Evolutionary conservation across 2,113 vertebrate species (phyloP).

Genomic region (Panurus biarmicus): DNA sequence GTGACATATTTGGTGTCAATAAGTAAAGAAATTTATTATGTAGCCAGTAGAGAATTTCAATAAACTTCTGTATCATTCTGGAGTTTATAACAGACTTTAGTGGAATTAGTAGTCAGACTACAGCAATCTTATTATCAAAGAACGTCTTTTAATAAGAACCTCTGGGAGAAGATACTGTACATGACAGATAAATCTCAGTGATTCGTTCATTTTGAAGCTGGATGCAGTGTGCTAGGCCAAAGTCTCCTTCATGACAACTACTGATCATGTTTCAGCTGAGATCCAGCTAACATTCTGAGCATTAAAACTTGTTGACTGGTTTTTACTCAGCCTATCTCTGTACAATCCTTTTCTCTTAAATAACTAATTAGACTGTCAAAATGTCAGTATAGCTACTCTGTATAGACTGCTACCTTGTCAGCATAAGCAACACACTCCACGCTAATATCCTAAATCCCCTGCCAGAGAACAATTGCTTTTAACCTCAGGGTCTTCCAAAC

Average conservation of each 20-base stretch:
- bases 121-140: not conserved
- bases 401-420: not conserved
- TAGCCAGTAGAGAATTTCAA: not conserved
- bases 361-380: not conserved
- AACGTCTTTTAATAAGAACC: not conserved
- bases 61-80: not conserved
- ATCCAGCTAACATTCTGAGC: not conserved
- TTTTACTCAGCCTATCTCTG: not conserved
- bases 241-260: not conserved
- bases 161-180: rapidly evolving
- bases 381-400: not conserved
- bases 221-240: not conserved
- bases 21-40: not conserved
- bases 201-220: not conserved
- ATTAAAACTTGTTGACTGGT: not conserved
- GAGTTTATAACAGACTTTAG: not conserved
- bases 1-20: not conserved
- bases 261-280: not conserved
- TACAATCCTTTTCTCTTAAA: not conserved
- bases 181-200: not conserved
- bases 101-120: not conserved
- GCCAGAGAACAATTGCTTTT: not conserved
- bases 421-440: not conserved
- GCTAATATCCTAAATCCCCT: not conserved
- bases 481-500: not conserved